A percentile compares a stretch with the other conserved stretches of the same genome.
phyloP scores from a whole-genome alignment of 2,113 vertebrate genomes.

The Indicator indicator region DNA sequence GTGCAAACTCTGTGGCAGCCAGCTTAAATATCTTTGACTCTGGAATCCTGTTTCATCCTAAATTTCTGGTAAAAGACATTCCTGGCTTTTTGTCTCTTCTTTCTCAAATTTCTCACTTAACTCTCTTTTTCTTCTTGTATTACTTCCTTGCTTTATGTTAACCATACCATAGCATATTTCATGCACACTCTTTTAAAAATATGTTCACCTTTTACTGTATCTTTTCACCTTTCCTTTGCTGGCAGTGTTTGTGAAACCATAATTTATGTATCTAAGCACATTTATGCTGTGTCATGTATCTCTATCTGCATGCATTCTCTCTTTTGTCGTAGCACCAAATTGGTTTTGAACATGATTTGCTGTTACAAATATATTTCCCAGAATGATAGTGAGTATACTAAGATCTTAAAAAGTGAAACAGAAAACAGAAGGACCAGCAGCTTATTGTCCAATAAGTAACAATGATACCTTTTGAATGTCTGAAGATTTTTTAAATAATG shows the following conservation, averaged over 20 bases:
- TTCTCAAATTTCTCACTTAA: neutral
- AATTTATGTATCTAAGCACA: neutral
- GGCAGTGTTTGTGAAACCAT: neutral
- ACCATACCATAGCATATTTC: neutral
- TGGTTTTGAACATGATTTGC: neutral
- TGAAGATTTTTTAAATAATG: neutral
- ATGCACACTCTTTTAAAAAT: neutral
- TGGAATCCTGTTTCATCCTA: neutral
- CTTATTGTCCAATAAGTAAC: rapidly evolving
- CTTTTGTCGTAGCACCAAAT: neutral
- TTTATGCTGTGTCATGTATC: neutral
- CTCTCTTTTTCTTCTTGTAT: neutral
- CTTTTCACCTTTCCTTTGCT: neutral
- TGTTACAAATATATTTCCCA: neutral
- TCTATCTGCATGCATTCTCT: neutral
- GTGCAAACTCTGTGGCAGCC: neutral
- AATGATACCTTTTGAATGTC: neutral
- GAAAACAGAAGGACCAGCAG: neutral
- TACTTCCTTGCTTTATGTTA: neutral
- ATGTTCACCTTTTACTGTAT: neutral
- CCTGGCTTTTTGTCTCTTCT: neutral
- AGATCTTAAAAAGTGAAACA: neutral
- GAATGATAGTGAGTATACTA: neutral
- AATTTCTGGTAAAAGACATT: neutral
- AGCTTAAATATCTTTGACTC: neutral